Evolutionary conservation across 2,797 vertebrate species (phyloP).

Genomic region (Molossus molossus): DNA sequence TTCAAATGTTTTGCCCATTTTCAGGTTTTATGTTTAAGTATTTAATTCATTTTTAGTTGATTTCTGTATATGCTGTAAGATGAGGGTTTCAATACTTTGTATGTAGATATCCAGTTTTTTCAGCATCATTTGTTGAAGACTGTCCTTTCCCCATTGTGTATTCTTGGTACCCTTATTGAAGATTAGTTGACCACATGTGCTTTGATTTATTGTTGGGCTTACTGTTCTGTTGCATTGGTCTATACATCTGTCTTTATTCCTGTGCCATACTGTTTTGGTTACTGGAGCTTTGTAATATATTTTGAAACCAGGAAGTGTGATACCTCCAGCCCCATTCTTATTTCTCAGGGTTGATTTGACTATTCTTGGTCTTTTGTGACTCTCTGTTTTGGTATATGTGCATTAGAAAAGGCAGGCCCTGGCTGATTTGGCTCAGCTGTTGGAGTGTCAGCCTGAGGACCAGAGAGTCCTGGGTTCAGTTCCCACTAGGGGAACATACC

Average conservation of each 20-base stretch:
- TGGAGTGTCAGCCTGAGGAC: too few species aligned
- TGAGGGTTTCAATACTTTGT: background rate
- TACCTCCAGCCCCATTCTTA: background rate
- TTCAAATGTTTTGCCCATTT: background rate
- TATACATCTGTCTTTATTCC: background rate
- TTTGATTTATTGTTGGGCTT: background rate
- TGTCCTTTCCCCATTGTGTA: background rate
- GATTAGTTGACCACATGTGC: background rate
- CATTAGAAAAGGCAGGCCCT: background rate
- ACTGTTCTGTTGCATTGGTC: background rate
- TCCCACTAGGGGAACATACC: too few species aligned
- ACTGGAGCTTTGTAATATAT: background rate
- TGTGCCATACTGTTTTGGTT: background rate
- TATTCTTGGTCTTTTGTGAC: background rate
- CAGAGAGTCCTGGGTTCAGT: too few species aligned
- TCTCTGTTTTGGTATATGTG: background rate
- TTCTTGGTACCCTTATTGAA: background rate
- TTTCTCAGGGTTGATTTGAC: background rate
- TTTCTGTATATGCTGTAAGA: background rate
- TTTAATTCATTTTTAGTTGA: background rate
- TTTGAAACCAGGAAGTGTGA: conserved; percentile 9
- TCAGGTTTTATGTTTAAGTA: background rate
- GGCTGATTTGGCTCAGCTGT: too few species aligned
- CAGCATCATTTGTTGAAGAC: background rate
- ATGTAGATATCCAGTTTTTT: background rate